Evolutionary conservation across 2,888 invertebrate species (phyloP), one percentile per base, ranked within the genome.

Genomic region (Anthrax anthrax): DNA sequence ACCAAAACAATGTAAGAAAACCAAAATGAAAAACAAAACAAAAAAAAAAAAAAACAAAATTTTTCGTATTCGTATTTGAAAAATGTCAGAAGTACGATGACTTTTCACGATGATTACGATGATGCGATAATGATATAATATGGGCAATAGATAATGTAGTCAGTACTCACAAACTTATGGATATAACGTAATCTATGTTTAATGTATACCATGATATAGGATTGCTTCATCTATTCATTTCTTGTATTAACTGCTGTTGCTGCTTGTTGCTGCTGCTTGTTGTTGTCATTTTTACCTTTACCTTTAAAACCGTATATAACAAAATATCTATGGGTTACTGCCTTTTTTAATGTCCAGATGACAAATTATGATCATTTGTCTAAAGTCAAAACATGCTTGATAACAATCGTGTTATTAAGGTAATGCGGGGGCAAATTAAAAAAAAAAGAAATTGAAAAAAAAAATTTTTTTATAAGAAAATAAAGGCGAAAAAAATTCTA

Each of bases 361-460:
- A 51, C 47, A 51, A 51, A 51, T 51, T 47, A 49, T 42, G 41
- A 40, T 43, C 47, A 51, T 51, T 51, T 51, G 48, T 51, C 51
- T 44, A 47, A 47, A 51, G 51, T 51, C 51, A 51, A 51, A 51
- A 51, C 49, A 51, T 38, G 47, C 27, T 36, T 45, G 51, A 51
- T 51, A 51, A 51, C 47, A 51, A 51, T 51, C 51, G 47, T n/a
- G n/a, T 32, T 12, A 12, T 32, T 32, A 32, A 32, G 29, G 12
- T 32, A 32, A 32, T 32, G 29, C 12, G 29, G 29, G 12, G 29
- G 12, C 9, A 32, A 32, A 29, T 4, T n/a, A n/a, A n/a, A n/a
- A n/a, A n/a, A n/a, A n/a, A n/a, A n/a, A 32, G 1, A 32, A 32
- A 32, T 12, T 12, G 10, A 8, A 32, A 32, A 32, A 32, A 9